phyloP scores from a whole-genome alignment of 2,113 vertebrate genomes.

The Menura novaehollandiae region DNA sequence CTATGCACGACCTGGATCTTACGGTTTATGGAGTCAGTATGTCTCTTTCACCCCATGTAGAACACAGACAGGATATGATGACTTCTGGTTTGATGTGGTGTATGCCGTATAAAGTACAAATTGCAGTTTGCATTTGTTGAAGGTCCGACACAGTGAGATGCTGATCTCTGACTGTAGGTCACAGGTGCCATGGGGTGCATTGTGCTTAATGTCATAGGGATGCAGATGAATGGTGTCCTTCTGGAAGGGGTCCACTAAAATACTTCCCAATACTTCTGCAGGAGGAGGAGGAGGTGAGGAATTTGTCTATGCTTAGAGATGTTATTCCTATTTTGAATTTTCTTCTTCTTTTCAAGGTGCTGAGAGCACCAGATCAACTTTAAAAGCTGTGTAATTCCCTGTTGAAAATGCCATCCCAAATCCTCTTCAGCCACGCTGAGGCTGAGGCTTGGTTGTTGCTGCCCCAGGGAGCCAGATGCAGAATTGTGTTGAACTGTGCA shows the following conservation, averaged over 20 bases:
- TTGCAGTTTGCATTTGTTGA: neutral
- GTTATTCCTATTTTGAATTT: neutral
- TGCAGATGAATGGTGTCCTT: neutral
- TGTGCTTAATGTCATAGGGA: neutral
- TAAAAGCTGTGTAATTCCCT: neutral
- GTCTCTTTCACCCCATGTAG: neutral
- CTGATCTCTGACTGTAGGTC: neutral
- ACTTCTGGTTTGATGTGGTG: neutral
- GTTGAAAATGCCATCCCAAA: neutral
- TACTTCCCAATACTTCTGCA: neutral
- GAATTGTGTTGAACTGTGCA: neutral
- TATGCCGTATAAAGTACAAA: neutral
- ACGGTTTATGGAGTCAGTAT: neutral
- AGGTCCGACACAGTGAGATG: neutral
- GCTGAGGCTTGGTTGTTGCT: neutral
- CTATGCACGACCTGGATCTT: neutral
- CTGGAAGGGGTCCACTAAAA: neutral
- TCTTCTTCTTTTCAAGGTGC: neutral
- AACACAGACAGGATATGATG: neutral
- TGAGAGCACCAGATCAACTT: neutral
- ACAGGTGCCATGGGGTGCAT: neutral
- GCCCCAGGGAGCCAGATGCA: neutral
- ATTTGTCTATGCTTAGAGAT: neutral
- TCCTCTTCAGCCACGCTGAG: neutral
- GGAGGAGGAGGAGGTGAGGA: neutral